Evolutionary conservation across 2,113 vertebrate genomes (phyloP).

Genomic region (Manacus vitellinus): DNA sequence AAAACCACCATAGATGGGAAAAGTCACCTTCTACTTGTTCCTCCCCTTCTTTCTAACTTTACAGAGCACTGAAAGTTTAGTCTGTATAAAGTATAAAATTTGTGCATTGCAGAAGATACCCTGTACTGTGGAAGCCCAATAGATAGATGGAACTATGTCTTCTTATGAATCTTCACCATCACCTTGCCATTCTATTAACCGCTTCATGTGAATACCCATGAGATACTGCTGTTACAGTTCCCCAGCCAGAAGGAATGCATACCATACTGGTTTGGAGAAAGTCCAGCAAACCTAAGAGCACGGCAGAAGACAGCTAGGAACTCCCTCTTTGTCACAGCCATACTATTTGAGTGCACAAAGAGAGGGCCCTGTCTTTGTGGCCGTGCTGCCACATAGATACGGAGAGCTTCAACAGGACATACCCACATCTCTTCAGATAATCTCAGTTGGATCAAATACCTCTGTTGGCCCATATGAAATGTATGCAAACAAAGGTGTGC

Average conservation of each 20-base stretch:
- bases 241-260: slow-evolving; percentile 14
- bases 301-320: neutral
- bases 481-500: neutral
- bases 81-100: neutral
- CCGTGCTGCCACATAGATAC: neutral
- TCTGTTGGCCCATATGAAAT: neutral
- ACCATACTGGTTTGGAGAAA: neutral
- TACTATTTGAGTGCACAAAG: neutral
- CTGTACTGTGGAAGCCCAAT: neutral
- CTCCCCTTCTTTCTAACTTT: neutral
- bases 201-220: neutral
- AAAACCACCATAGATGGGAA: neutral
- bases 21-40: neutral
- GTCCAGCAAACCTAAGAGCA: neutral
- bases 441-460: neutral
- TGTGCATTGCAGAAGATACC: neutral
- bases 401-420: slow-evolving; percentile 34
- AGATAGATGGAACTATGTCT: neutral
- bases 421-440: neutral
- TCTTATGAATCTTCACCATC: neutral
- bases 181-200: neutral
- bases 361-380: neutral
- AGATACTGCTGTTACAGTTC: neutral
- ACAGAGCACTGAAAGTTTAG: neutral
- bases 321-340: neutral